These are phyloP conservation scores for Nebria brevicollis DNA, from an alignment of 2,888 invertebrate species.

Conservation along the genomic window DNA sequence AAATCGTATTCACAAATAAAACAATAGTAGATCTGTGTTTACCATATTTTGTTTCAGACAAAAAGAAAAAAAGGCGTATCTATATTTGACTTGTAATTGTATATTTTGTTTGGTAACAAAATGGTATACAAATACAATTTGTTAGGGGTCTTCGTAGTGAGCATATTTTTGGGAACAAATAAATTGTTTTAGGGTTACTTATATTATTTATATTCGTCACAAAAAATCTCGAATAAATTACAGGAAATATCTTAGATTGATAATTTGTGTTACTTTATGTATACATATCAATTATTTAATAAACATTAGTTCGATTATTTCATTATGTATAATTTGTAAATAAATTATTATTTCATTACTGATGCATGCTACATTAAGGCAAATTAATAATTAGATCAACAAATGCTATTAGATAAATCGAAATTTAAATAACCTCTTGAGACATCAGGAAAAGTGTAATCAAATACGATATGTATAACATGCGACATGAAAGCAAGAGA, in stretches of 20 bases:
- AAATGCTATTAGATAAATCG: neutral
- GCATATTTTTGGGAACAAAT: neutral
- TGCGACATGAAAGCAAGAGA: neutral
- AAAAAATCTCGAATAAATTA: neutral
- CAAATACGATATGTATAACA: neutral
- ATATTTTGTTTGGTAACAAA: neutral
- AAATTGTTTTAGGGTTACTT: neutral
- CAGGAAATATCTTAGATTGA: neutral
- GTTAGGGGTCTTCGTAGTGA: neutral
- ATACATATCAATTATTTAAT: neutral
- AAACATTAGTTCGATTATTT: neutral
- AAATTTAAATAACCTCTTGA: neutral
- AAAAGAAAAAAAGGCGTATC: neutral
- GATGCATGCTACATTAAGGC: neutral
- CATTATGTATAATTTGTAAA: conserved; percentile 11
- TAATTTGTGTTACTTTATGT: neutral
- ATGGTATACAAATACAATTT: neutral
- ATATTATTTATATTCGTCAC: too few species aligned
- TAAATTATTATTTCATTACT: neutral
- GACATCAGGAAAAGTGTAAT: neutral
- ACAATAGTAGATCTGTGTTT: neutral
- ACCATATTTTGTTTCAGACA: neutral
- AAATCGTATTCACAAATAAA: neutral
- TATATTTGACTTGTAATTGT: neutral
- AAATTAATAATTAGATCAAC: neutral